Evolutionary conservation across 2,113 vertebrate species (phyloP).

Genomic region (Solea senegalensis): DNA sequence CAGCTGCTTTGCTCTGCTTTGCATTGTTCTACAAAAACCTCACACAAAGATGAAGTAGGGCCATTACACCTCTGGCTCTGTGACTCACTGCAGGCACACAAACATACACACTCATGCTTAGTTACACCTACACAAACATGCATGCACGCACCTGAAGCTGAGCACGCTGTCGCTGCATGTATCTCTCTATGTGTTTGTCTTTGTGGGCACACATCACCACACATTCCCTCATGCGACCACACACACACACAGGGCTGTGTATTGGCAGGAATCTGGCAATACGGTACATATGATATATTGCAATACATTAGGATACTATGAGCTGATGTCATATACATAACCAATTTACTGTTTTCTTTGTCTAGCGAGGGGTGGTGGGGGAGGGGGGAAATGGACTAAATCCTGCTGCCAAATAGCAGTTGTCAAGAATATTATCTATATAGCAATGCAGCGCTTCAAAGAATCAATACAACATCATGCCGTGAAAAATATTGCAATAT

Average conservation of each 20-base stretch:
- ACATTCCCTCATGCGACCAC: conserved; percentile 9
- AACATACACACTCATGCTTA: conserved; percentile 19
- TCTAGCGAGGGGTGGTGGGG: too few relatives aligned
- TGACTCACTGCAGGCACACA: conserved; percentile 56
- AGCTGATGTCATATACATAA: too few relatives aligned
- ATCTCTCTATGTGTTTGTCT: conserved; percentile 39
- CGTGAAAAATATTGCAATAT: too few relatives aligned
- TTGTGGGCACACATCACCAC: conserved; percentile 21
- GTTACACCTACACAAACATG: conserved; percentile 37
- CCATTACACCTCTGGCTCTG: conserved; percentile 66
- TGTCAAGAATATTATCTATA: too few relatives aligned
- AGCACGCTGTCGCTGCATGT: neutral
- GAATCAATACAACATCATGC: too few relatives aligned
- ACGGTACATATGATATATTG: too few relatives aligned
- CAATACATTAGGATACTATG: too few relatives aligned
- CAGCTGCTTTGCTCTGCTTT: conserved; percentile 50
- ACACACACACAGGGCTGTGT: conserved; percentile 4
- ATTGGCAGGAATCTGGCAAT: too few relatives aligned
- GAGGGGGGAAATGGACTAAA: too few relatives aligned
- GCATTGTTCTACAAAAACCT: conserved; percentile 66
- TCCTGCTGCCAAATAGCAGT: too few relatives aligned
- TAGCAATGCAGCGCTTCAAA: too few relatives aligned
- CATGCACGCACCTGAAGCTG: conserved; percentile 31
- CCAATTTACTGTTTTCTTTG: too few relatives aligned
- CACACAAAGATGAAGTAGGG: conserved; percentile 70